phyloP scores from a whole-genome alignment of 1,140 invertebrate genomes.

The Fopius arisanus region DNA sequence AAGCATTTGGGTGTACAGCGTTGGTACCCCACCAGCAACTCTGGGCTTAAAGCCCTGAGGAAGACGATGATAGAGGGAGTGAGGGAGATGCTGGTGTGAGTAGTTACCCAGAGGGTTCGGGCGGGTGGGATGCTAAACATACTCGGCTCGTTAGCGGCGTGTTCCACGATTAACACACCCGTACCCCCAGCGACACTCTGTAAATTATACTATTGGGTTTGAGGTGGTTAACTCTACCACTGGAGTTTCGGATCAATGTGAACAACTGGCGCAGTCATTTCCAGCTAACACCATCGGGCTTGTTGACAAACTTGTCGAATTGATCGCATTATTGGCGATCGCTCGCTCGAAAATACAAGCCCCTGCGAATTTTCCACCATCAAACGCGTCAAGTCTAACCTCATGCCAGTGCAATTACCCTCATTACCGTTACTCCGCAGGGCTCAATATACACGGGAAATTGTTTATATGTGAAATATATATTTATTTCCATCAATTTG shows the following conservation, averaged over 20 bases:
- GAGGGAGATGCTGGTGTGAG: neutral
- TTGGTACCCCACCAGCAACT: neutral
- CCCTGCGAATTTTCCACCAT: neutral
- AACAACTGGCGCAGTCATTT: constrained; percentile 17
- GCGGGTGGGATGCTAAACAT: constrained; percentile 32
- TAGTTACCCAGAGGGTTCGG: neutral
- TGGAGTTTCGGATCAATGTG: constrained; percentile 7
- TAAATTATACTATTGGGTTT: constrained; percentile 37
- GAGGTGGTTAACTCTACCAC: constrained; percentile 19
- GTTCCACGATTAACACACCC: constrained; percentile 43
- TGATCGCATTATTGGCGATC: constrained; percentile 15
- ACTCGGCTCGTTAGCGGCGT: constrained; percentile 41
- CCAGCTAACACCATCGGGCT: constrained; percentile 10
- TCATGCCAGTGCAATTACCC: too few relatives aligned
- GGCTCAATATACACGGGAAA: too few relatives aligned
- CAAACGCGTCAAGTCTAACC: too few relatives aligned
- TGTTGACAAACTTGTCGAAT: constrained; percentile 35
- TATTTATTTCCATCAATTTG: too few relatives aligned
- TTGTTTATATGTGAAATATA: too few relatives aligned
- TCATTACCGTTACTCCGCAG: too few relatives aligned
- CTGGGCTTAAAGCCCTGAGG: neutral
- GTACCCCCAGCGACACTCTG: constrained; percentile 34
- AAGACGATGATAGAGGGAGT: neutral
- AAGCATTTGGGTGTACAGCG: constrained; percentile 5
- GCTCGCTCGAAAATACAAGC: neutral